Evolutionary conservation across 2,113 vertebrate species (phyloP).

Genomic region (Talpa occidentalis): DNA sequence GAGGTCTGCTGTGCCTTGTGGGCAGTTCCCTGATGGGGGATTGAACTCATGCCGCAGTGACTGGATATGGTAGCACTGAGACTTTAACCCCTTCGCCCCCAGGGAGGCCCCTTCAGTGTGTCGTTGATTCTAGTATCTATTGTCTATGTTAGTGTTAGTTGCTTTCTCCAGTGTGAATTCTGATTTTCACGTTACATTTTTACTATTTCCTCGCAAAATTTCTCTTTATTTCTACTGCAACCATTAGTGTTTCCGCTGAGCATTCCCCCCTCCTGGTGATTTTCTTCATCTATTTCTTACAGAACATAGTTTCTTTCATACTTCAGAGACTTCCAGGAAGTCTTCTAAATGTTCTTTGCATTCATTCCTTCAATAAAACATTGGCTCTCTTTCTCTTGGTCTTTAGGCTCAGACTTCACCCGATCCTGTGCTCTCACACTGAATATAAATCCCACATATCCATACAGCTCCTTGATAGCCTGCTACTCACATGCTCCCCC

Average conservation of each 20-base stretch:
- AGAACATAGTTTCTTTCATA: background rate
- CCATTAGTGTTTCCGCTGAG: background rate
- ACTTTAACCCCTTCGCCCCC: too few relatives aligned
- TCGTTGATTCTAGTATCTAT: background rate
- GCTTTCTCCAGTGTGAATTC: background rate
- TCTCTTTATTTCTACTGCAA: background rate
- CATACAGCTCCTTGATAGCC: background rate
- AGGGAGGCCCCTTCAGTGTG: too few relatives aligned
- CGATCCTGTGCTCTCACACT: background rate
- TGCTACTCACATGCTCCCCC: background rate
- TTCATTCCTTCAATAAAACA: slow-evolving; percentile 15
- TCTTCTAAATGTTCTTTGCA: background rate
- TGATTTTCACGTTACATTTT: background rate
- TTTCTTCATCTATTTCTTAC: background rate
- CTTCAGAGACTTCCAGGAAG: background rate
- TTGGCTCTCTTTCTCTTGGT: background rate
- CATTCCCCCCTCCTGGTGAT: background rate
- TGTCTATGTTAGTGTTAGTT: background rate
- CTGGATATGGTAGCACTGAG: too few relatives aligned
- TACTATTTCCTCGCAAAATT: background rate
- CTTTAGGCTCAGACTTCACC: background rate
- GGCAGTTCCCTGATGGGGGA: too few relatives aligned
- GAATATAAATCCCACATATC: background rate
- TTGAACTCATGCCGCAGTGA: too few relatives aligned
- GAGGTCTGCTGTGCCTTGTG: too few relatives aligned